A percentile compares a stretch with the other conserved stretches of the same genome.
These are phyloP conservation scores for Triplophysa tibetana DNA, from an alignment of 2,113 vertebrate genomes.

Conservation along the genomic window DNA sequence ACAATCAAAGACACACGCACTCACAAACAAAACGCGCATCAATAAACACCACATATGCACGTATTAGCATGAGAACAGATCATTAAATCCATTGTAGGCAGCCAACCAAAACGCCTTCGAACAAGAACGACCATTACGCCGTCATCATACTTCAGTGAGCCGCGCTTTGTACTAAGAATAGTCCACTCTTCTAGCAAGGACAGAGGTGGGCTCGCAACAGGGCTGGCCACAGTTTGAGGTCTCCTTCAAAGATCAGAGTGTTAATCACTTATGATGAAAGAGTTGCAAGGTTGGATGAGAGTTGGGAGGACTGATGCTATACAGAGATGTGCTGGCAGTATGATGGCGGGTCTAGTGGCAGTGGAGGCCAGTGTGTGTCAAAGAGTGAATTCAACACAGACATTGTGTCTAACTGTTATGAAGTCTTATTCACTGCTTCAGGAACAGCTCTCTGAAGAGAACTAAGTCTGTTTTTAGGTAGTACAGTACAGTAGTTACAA, in stretches of 20 bases:
- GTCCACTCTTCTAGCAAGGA: conserved; percentile 47
- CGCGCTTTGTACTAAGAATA: conserved; percentile 64
- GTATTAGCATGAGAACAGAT: conserved; percentile 11
- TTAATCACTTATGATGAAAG: conserved; percentile 35
- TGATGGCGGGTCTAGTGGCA: not conserved
- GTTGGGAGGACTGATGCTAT: not conserved
- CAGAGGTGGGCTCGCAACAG: conserved; percentile 17
- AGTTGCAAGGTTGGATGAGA: not conserved
- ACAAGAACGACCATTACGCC: conserved; percentile 48
- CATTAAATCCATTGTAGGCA: conserved; percentile 5
- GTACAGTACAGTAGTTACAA: too few relatives aligned
- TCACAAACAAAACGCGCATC: conserved; percentile 47
- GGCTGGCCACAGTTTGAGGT: conserved; percentile 7
- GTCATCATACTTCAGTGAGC: conserved; percentile 65
- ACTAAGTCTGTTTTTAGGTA: not conserved
- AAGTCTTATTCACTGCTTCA: conserved; percentile 24
- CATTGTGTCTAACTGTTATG: conserved; percentile 22
- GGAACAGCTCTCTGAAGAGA: conserved; percentile 38
- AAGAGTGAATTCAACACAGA: conserved; percentile 29
- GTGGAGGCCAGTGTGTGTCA: conserved; percentile 40
- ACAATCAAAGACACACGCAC: conserved; percentile 15
- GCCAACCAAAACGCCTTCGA: conserved; percentile 31
- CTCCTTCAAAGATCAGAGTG: conserved; percentile 9
- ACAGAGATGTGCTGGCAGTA: not conserved
- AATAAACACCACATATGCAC: conserved; percentile 6